phyloP scores from a whole-genome alignment of 2,797 vertebrate species.

The Cirrhinus mrigala region DNA sequence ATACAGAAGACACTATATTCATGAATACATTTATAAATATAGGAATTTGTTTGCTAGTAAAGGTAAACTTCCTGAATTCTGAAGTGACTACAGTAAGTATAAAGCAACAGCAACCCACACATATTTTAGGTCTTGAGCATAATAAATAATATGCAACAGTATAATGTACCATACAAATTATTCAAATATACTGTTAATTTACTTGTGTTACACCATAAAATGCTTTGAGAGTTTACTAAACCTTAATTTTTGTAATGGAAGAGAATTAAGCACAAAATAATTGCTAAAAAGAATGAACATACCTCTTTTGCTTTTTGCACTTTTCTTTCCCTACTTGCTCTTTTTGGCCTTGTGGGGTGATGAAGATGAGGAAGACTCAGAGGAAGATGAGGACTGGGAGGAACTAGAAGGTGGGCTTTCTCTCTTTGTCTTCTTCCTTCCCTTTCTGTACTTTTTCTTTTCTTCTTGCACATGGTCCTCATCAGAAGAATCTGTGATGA shows the following conservation, averaged over 20 bases:
- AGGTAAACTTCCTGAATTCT: no score
- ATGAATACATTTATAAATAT: background rate
- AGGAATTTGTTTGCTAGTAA: no score
- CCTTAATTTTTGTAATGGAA: background rate
- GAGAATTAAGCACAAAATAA: background rate
- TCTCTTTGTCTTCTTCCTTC: background rate
- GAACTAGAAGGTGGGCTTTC: background rate
- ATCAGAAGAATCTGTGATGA: conserved; percentile 22
- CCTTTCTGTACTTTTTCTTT: conserved; percentile 6
- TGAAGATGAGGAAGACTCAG: background rate
- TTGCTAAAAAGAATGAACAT: background rate
- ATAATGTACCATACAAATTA: background rate
- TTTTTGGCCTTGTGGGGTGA: background rate
- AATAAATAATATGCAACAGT: background rate
- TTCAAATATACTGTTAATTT: background rate
- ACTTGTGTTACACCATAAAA: background rate
- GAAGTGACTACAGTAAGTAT: no score
- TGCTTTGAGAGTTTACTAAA: background rate
- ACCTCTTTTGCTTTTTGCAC: conserved; percentile 13
- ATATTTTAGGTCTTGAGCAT: background rate
- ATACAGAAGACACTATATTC: no score
- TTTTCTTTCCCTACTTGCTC: conserved; percentile 18
- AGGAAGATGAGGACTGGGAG: conserved; percentile 13
- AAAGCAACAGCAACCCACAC: background rate
- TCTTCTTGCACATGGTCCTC: background rate